Conservation (phyloP, 2,888 invertebrate genomes). For the Trichogramma dendrolimi region DNA sequence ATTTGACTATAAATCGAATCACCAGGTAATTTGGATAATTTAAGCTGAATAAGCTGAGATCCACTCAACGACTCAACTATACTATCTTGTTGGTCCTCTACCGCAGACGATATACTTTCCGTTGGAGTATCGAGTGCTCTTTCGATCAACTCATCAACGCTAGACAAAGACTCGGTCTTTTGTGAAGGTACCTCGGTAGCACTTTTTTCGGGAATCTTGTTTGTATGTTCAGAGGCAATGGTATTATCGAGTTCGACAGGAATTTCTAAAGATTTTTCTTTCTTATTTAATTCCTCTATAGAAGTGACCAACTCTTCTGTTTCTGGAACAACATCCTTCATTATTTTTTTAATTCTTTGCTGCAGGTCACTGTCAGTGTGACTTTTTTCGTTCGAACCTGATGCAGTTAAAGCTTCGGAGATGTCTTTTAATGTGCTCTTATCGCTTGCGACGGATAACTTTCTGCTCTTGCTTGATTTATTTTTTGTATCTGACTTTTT, state of each 20-base stretch:
- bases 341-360: conserved; percentile 19
- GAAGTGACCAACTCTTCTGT: conserved; percentile 27
- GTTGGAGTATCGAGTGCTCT: conserved; percentile 38
- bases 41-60: conserved; percentile 13
- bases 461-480: conserved; percentile 22
- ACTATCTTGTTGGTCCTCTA: conserved; percentile 22
- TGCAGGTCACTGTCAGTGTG: conserved; percentile 17
- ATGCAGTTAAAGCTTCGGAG: conserved; percentile 35
- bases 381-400: conserved; percentile 22
- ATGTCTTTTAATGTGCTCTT: conserved; percentile 40
- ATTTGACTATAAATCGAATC: conserved; percentile 10
- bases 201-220: conserved; percentile 17
- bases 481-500: conserved; percentile 41
- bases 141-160: conserved; percentile 16
- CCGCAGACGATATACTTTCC: conserved; percentile 35
- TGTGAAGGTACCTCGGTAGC: conserved; percentile 32
- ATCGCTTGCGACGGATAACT: conserved; percentile 16
- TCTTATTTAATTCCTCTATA: conserved; percentile 40
- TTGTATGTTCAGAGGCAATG: conserved; percentile 37
- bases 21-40: conserved; percentile 13
- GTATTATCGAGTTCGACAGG: conserved; percentile 46
- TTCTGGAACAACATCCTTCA: conserved; percentile 26
- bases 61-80: conserved; percentile 5
- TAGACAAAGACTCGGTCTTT: conserved; percentile 10
- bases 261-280: conserved; percentile 43